phyloP scores from a whole-genome alignment of 2,888 invertebrate genomes.

The Orchesellides sinensis region DNA sequence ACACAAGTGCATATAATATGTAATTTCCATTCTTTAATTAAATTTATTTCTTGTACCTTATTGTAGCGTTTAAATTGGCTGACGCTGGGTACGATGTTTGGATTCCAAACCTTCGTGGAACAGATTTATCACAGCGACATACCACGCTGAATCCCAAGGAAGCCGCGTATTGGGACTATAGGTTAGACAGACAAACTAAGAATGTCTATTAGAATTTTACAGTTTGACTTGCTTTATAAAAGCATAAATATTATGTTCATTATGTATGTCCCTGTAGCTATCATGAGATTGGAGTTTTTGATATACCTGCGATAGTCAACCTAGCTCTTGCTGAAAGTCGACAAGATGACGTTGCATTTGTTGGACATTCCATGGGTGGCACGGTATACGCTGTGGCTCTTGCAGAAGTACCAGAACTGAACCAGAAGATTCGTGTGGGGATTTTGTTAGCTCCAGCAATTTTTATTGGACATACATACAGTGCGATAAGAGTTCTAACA shows the following conservation, averaged over 20 bases:
- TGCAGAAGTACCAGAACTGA: conserved; percentile 38
- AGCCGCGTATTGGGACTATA: conserved; percentile 55
- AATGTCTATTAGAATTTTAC: neutral
- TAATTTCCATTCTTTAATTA: too few species aligned
- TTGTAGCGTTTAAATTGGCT: conserved; percentile 41
- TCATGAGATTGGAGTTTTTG: conserved; percentile 50
- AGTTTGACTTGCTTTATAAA: neutral
- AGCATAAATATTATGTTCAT: neutral
- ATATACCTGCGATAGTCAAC: conserved; percentile 35
- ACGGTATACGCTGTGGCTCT: conserved; percentile 21
- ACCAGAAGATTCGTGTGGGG: conserved; percentile 12
- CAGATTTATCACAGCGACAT: conserved; percentile 39
- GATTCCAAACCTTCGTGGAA: conserved; percentile 44
- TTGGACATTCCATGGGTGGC: conserved; percentile 49
- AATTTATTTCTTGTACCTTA: neutral
- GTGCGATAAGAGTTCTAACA: conserved; percentile 25
- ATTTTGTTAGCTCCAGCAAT: conserved; percentile 34
- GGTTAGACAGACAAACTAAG: conserved; percentile 11
- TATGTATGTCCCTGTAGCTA: conserved; percentile 7
- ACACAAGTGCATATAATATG: too few species aligned
- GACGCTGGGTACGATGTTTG: conserved; percentile 53
- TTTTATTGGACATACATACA: conserved; percentile 38
- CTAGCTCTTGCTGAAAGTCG: conserved; percentile 21
- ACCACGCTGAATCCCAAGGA: conserved; percentile 6
- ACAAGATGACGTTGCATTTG: conserved; percentile 8